Evolutionary conservation across 1,140 invertebrate genomes (phyloP).

Genomic region (Neodiprion fabricii): DNA sequence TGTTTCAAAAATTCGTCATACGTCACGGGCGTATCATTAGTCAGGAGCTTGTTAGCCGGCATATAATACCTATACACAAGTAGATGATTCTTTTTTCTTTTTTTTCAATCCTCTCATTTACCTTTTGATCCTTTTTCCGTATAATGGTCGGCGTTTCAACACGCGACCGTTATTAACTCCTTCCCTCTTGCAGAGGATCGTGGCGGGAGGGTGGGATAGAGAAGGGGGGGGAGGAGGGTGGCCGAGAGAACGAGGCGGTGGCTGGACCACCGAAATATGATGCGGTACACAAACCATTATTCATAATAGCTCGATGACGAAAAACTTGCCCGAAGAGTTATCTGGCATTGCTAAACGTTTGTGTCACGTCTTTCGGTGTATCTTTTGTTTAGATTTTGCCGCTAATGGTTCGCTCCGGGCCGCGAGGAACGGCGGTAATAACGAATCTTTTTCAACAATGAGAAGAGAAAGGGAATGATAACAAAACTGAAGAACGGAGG

Average conservation of each 20-base stretch:
- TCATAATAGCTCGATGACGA: slow-evolving; percentile 5
- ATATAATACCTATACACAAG: neutral
- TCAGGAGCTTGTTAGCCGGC: slow-evolving; percentile 3
- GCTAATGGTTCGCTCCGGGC: no score
- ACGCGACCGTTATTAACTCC: slow-evolving; percentile 4
- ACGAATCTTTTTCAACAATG: no score
- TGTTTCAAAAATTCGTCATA: slow-evolving; percentile 5
- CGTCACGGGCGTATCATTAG: slow-evolving; percentile 2
- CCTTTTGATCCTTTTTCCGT: neutral
- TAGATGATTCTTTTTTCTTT: no score
- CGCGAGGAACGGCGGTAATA: no score
- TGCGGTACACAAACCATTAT: neutral
- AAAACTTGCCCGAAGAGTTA: neutral
- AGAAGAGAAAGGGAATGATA: no score
- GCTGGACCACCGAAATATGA: neutral
- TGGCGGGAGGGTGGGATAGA: neutral
- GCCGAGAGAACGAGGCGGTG: neutral
- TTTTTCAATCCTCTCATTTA: no score
- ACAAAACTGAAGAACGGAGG: no score
- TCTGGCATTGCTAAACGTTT: no score
- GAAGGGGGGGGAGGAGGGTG: no score
- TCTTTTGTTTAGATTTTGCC: no score
- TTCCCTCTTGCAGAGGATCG: neutral
- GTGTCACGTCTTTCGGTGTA: no score
- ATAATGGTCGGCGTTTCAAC: slow-evolving; percentile 1